Conservation (phyloP, 2,797 vertebrate species). For the Chelmon rostratus region DNA sequence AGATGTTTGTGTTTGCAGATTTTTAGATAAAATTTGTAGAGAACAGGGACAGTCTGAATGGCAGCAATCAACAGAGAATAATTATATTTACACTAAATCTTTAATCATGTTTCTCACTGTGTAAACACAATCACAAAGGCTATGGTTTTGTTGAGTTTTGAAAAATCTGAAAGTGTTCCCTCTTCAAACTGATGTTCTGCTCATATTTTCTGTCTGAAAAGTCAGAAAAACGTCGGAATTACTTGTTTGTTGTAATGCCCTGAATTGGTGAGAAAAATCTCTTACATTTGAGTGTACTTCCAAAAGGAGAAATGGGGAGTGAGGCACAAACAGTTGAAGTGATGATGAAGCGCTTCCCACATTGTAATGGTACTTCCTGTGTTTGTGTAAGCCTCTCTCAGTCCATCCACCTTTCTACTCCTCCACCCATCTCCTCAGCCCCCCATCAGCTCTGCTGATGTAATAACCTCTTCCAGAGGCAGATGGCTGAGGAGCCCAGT, state of each 20-base stretch:
- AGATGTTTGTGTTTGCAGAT: slow-evolving; percentile 25
- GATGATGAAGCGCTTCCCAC: slow-evolving; percentile 54
- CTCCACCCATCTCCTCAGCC: slow-evolving; percentile 31
- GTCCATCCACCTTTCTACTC: slow-evolving; percentile 25
- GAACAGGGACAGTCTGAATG: neutral
- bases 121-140: neutral
- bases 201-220: neutral
- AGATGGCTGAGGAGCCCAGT: slow-evolving; percentile 1
- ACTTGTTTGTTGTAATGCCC: neutral
- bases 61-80: neutral
- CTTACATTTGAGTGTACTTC: neutral
- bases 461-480: slow-evolving; percentile 27
- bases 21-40: neutral
- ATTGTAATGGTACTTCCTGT: slow-evolving; percentile 50
- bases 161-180: neutral
- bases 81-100: neutral
- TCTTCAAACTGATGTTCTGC: neutral
- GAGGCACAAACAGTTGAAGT: slow-evolving; percentile 32
- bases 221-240: neutral
- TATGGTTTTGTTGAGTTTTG: neutral
- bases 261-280: neutral
- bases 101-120: neutral
- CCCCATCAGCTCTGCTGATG: slow-evolving; percentile 32
- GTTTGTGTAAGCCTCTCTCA: slow-evolving; percentile 58
- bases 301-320: slow-evolving; percentile 3